These are phyloP conservation scores for Stichopus chloronotus DNA, from an alignment of 35 echinoderm and acorn worm species.

Conservation along the genomic window DNA sequence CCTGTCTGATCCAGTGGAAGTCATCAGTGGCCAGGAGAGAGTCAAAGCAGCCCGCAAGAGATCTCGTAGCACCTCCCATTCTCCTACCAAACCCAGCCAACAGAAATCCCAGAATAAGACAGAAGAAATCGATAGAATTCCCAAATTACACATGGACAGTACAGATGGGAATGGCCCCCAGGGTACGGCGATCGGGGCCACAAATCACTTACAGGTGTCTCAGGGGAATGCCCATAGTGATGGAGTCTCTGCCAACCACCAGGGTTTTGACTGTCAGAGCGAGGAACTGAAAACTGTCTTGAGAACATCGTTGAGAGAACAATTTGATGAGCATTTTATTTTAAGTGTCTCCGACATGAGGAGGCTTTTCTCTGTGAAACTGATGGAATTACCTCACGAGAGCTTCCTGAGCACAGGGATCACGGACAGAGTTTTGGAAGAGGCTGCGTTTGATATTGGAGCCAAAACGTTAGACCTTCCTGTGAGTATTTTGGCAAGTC, in stretches of 20 bases:
- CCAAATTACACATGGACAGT: not conserved
- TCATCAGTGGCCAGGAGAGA: slow-evolving; percentile 70
- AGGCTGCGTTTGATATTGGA: slow-evolving; percentile 63
- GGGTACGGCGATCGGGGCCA: not conserved
- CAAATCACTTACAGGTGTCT: not conserved
- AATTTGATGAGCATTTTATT: slow-evolving; percentile 63
- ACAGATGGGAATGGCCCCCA: not conserved
- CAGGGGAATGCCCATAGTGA: not conserved
- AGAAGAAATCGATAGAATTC: slow-evolving; percentile 33
- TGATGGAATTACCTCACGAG: slow-evolving; percentile 63
- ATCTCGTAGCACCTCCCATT: slow-evolving; percentile 59
- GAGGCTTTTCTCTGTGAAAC: slow-evolving; percentile 44
- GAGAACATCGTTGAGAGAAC: slow-evolving; percentile 59
- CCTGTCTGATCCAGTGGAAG: slow-evolving; percentile 59
- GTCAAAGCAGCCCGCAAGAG: slow-evolving; percentile 69
- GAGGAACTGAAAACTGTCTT: slow-evolving; percentile 62
- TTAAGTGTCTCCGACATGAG: slow-evolving; percentile 72
- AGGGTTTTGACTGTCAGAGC: not conserved
- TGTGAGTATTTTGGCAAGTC: slow-evolving; percentile 45
- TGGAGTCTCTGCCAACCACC: not conserved
- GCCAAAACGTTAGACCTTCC: slow-evolving; percentile 68
- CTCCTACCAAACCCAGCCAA: slow-evolving; percentile 44
- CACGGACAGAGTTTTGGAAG: slow-evolving; percentile 66
- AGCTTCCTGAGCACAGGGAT: slow-evolving; percentile 60
- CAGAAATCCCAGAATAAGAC: slow-evolving; percentile 13